phyloP scores from a whole-genome alignment of 1,140 invertebrate genomes.

The Drosophila bipectinata region DNA sequence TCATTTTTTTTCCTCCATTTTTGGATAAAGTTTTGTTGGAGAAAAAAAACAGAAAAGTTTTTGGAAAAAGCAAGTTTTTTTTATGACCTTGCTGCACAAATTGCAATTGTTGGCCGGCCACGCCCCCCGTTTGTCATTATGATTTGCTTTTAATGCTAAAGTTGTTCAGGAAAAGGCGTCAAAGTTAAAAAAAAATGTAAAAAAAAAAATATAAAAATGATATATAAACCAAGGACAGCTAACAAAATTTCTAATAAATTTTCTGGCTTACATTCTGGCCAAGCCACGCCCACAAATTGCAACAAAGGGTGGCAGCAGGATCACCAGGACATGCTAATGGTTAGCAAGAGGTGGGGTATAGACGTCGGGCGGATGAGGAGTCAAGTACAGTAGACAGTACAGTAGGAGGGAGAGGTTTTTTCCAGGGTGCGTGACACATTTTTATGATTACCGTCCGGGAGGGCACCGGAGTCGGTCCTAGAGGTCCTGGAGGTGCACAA shows the following conservation, averaged over 20 bases:
- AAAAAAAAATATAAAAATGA: too few relatives aligned
- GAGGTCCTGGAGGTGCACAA: constrained; percentile 13
- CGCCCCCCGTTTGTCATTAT: constrained; percentile 52
- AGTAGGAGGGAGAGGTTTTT: background rate
- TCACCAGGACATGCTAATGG: constrained; percentile 37
- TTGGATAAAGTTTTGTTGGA: constrained; percentile 39
- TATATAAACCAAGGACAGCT: constrained; percentile 16
- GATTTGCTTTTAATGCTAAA: constrained; percentile 55
- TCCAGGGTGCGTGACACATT: constrained; percentile 60
- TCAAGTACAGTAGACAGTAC: background rate
- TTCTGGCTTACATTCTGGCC: constrained; percentile 18
- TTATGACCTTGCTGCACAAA: constrained; percentile 54
- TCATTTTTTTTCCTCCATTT: background rate
- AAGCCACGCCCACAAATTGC: constrained; percentile 34
- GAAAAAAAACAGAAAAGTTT: constrained; percentile 1
- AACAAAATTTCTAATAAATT: constrained; percentile 66
- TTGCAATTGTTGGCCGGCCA: constrained; percentile 11
- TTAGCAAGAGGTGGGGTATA: background rate
- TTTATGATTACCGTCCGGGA: constrained; percentile 40
- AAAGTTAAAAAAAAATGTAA: background rate
- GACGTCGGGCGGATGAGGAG: background rate
- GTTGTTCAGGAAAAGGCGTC: background rate
- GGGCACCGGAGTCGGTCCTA: background rate
- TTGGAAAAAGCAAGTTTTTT: constrained; percentile 22
- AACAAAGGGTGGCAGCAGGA: constrained; percentile 2